Percentiles rank a stretch among this genome's conserved stretches.
Conservation (phyloP, 1,140 invertebrate genomes). For the Platorchestia sp. region DNA sequence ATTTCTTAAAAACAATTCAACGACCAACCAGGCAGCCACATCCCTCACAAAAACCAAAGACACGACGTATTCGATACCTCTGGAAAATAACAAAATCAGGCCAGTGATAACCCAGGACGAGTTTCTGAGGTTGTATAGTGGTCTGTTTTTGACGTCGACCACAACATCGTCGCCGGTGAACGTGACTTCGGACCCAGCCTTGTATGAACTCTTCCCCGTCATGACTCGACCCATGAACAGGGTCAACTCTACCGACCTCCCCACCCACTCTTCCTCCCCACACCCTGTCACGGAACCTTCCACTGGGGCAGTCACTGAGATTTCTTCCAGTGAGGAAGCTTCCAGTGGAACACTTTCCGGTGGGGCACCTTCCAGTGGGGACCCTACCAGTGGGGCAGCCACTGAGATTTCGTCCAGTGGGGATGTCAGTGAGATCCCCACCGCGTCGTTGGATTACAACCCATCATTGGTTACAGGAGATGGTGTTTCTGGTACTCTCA, state of each 20-base stretch:
- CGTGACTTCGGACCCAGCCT: constrained; percentile 24
- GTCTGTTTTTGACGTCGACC: not conserved
- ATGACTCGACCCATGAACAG: constrained; percentile 65
- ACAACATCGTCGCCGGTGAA: not conserved
- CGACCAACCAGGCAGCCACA: not conserved
- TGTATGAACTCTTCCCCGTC: constrained; percentile 64
- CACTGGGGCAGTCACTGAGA: not conserved
- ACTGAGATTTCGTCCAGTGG: not conserved
- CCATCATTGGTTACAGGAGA: not conserved
- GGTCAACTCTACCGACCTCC: constrained; percentile 43
- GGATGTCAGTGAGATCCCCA: not conserved
- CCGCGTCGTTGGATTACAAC: not conserved
- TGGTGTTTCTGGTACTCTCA: not conserved
- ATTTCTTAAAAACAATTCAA: not conserved
- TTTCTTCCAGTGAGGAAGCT: no score
- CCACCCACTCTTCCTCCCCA: constrained; percentile 37
- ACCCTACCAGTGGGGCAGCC: not conserved
- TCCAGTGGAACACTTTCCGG: no score
- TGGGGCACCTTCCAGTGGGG: no score
- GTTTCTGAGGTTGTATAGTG: not conserved
- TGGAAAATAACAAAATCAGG: not conserved
- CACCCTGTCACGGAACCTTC: not conserved
- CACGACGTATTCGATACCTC: not conserved
- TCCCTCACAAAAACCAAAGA: not conserved
- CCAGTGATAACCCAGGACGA: constrained; percentile 43